Conservation (phyloP, 2,113 vertebrate species). For the Semnornis frantzii region DNA sequence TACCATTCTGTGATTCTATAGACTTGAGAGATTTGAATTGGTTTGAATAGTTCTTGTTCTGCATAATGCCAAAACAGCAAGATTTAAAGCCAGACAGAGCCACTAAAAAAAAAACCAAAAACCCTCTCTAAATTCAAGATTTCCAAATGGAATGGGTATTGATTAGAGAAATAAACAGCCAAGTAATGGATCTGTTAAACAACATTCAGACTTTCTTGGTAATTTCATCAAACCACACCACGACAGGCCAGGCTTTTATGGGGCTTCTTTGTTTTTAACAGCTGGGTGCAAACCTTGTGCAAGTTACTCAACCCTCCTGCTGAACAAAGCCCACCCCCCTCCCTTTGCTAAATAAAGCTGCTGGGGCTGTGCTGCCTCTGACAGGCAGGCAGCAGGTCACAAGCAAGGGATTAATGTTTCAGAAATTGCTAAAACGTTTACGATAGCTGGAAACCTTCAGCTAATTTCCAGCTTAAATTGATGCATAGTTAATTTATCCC, state of each 20-base stretch:
- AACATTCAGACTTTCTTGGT: not conserved
- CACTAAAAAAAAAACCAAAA: not conserved
- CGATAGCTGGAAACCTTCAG: not conserved
- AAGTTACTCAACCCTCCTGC: not conserved
- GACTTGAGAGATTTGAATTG: not conserved
- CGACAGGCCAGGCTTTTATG: not conserved
- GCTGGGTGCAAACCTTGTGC: not conserved
- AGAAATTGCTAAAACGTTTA: not conserved
- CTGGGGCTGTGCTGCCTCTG: not conserved
- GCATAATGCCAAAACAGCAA: not conserved
- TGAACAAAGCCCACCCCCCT: not conserved
- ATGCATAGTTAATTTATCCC: not conserved
- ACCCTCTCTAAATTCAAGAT: not conserved
- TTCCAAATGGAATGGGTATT: not conserved
- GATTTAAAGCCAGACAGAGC: not conserved
- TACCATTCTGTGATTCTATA: not conserved
- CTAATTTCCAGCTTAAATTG: not conserved
- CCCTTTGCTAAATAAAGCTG: not conserved
- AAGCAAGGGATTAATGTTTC: not conserved
- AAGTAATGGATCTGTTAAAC: not conserved
- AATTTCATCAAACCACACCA: not conserved
- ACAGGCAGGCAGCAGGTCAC: not conserved
- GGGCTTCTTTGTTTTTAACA: not conserved
- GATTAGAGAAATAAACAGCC: not conserved
- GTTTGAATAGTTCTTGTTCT: not conserved